These are phyloP conservation scores for Myiotriccus ornatus DNA, from an alignment of 2,797 vertebrate genomes.

Conservation along the genomic window DNA sequence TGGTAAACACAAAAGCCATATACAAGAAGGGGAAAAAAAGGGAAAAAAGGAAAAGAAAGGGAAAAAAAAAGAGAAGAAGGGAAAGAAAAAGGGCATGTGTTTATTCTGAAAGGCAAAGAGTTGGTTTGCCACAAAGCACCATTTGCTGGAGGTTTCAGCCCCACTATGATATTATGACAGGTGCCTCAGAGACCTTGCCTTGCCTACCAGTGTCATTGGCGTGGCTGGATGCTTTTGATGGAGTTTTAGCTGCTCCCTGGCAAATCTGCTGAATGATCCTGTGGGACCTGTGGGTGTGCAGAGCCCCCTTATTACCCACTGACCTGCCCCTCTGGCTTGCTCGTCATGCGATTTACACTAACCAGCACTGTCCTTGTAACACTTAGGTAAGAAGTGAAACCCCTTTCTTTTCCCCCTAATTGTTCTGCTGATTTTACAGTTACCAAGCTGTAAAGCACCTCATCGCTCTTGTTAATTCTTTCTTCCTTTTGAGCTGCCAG, in stretches of 20 bases:
- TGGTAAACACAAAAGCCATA: constrained; percentile 46
- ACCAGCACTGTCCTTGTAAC: constrained; percentile 57
- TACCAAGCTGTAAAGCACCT: constrained; percentile 75
- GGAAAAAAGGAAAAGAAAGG: not conserved
- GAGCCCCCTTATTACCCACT: not conserved
- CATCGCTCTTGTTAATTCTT: constrained; percentile 76
- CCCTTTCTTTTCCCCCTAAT: constrained; percentile 3
- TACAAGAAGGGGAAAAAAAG: not conserved
- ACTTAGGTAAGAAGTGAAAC: constrained; percentile 61
- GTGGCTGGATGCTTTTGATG: constrained; percentile 12
- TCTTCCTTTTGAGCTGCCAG: constrained; percentile 83
- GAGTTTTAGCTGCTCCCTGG: not conserved
- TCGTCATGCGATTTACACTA: constrained; percentile 43
- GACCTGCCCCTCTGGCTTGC: constrained; percentile 13
- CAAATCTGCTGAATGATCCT: not conserved
- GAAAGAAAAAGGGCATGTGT: constrained; percentile 1
- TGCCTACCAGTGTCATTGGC: constrained; percentile 26
- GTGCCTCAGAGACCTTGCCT: constrained; percentile 14
- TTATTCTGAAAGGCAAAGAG: constrained; percentile 58
- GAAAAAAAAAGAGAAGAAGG: not conserved
- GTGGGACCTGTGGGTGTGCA: not conserved
- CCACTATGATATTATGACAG: constrained; percentile 51
- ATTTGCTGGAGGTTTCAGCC: constrained; percentile 40
- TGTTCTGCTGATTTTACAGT: constrained; percentile 66
- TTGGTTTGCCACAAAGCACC: constrained; percentile 23